Evolutionary conservation across 1,140 invertebrate genomes (phyloP).

Genomic region (Heliothis subflexa): DNA sequence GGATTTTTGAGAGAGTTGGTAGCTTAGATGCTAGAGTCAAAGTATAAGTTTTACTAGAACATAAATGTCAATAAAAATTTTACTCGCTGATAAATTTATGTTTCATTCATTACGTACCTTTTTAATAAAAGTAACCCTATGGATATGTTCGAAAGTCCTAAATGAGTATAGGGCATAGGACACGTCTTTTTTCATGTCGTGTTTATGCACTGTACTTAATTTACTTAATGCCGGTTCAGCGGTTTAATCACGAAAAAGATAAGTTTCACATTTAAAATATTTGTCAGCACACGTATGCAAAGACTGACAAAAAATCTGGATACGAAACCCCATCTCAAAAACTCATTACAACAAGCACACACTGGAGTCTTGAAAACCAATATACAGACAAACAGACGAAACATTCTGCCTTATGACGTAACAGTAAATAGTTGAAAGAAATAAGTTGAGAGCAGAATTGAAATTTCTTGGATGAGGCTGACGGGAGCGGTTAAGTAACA

Average conservation of each 20-base stretch:
- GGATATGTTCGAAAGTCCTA: too few relatives aligned
- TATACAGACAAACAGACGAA: conserved; percentile 11
- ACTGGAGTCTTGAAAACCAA: conserved; percentile 3
- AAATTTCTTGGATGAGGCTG: conserved; percentile 18
- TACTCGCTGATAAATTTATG: too few relatives aligned
- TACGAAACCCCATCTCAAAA: background rate
- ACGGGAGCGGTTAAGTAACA: conserved; percentile 37
- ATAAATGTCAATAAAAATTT: too few relatives aligned
- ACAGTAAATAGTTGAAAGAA: conserved; percentile 20
- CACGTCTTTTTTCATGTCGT: too few relatives aligned
- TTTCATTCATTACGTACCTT: too few relatives aligned
- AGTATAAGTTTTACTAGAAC: background rate
- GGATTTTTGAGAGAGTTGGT: background rate
- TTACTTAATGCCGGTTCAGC: too few relatives aligned
- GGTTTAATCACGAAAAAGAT: too few relatives aligned
- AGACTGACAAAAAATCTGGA: background rate
- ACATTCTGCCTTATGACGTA: conserved; percentile 1
- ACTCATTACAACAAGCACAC: conserved; percentile 18
- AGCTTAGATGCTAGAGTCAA: background rate
- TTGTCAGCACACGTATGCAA: too few relatives aligned
- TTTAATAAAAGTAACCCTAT: too few relatives aligned
- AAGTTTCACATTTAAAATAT: too few relatives aligned
- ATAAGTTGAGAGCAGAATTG: conserved; percentile 28
- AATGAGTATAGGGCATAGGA: too few relatives aligned
- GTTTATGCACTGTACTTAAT: too few relatives aligned